A percentile compares a stretch with the other conserved stretches of the same genome.
phyloP scores from a whole-genome alignment of 2,113 vertebrate species.

The Saguinus midas region DNA sequence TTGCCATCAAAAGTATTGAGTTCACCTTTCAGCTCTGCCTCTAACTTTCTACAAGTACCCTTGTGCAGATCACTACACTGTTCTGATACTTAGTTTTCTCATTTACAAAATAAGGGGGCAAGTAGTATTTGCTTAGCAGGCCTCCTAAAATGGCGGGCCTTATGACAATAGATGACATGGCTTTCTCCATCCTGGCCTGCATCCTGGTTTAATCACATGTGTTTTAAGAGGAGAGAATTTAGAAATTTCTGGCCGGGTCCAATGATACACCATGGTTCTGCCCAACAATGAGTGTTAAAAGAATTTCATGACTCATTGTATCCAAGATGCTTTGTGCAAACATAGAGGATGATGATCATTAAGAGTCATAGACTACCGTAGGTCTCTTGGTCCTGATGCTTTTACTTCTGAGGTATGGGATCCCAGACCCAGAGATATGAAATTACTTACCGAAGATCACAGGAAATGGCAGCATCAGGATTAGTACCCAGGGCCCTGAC shows the following conservation, averaged over 20 bases:
- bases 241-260: background rate
- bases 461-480: background rate
- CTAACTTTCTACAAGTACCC: background rate
- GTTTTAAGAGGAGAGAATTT: slow-evolving; percentile 13
- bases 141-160: background rate
- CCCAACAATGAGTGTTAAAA: background rate
- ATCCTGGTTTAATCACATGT: background rate
- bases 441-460: background rate
- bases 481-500: background rate
- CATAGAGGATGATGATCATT: background rate
- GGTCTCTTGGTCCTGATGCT: background rate
- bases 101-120: background rate
- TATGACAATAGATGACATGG: background rate
- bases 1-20: background rate
- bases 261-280: background rate
- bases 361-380: background rate
- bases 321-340: background rate
- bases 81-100: background rate
- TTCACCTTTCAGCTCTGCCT: background rate
- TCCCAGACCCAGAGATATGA: background rate
- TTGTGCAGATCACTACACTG: background rate
- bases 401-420: background rate
- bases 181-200: background rate
- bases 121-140: background rate
- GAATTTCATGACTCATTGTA: background rate